Percentiles rank a stretch among this genome's conserved stretches.
Evolutionary conservation across 2,888 invertebrate species (phyloP).

Genomic region (Parasteatoda lunata): DNA sequence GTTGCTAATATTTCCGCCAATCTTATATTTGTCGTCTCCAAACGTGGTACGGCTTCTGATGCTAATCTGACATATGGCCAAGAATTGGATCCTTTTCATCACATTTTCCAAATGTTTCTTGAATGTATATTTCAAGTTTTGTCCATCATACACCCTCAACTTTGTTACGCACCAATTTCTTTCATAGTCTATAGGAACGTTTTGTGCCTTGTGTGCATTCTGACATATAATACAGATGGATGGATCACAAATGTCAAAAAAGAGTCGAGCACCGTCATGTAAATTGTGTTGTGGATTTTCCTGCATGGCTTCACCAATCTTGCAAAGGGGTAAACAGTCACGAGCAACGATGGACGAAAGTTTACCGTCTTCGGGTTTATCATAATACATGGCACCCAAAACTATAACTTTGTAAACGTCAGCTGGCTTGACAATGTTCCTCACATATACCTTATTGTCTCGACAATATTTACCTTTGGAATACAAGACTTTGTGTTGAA

Average conservation of each 20-base stretch:
- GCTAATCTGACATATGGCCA: neutral
- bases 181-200: neutral
- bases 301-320: conserved; percentile 4
- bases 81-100: neutral
- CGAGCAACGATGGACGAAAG: neutral
- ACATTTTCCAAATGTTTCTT: neutral
- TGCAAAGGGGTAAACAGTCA: neutral
- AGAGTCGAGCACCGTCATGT: conserved; percentile 7
- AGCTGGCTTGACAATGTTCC: neutral
- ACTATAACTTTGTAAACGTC: neutral
- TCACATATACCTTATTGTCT: neutral
- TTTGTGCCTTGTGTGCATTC: neutral
- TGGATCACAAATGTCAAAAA: conserved; percentile 2
- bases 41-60: neutral
- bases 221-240: neutral
- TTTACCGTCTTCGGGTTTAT: neutral
- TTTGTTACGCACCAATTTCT: conserved; percentile 8
- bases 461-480: neutral
- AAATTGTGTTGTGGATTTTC: neutral
- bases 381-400: neutral
- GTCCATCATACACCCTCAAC: neutral
- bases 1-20: neutral
- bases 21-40: conserved; percentile 1
- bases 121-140: neutral
- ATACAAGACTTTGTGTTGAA: neutral